Conservation (phyloP, 2,797 vertebrate genomes). For the Channallabes apus region DNA sequence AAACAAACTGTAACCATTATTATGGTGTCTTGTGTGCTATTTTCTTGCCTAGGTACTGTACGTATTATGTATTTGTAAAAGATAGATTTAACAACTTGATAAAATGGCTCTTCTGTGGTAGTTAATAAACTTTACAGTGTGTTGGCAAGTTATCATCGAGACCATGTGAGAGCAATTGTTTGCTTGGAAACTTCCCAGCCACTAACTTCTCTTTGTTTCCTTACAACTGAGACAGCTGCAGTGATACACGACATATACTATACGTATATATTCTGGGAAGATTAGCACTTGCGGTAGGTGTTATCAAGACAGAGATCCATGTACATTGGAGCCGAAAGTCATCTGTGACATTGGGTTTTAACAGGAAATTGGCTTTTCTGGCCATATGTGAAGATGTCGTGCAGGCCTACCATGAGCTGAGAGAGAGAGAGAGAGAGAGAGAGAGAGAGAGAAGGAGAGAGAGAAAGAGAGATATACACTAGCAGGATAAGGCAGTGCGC, state of each 20-base stretch:
- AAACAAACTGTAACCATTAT: background rate
- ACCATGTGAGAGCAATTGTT: background rate
- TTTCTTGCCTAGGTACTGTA: background rate
- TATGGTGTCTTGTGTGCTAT: background rate
- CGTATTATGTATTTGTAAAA: too few relatives aligned
- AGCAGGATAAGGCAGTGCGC: conserved; percentile 62
- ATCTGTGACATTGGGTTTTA: conserved; percentile 9
- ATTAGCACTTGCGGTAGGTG: background rate
- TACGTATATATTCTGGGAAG: background rate
- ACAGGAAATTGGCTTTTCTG: background rate
- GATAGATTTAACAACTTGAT: background rate
- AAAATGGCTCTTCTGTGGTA: background rate
- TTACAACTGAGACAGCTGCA: background rate
- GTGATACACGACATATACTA: background rate
- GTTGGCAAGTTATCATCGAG: background rate
- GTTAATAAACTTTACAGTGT: background rate
- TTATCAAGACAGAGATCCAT: conserved; percentile 4
- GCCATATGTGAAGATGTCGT: conserved; percentile 9
- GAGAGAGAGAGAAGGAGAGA: background rate
- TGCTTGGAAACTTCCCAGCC: background rate
- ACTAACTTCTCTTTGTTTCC: background rate
- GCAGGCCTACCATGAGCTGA: background rate
- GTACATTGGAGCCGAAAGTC: background rate
- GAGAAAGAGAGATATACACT: conserved; percentile 54
- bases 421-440: too few relatives aligned